Evolutionary conservation across 2,113 vertebrate genomes (phyloP).

Genomic region (Sander lucioperca): DNA sequence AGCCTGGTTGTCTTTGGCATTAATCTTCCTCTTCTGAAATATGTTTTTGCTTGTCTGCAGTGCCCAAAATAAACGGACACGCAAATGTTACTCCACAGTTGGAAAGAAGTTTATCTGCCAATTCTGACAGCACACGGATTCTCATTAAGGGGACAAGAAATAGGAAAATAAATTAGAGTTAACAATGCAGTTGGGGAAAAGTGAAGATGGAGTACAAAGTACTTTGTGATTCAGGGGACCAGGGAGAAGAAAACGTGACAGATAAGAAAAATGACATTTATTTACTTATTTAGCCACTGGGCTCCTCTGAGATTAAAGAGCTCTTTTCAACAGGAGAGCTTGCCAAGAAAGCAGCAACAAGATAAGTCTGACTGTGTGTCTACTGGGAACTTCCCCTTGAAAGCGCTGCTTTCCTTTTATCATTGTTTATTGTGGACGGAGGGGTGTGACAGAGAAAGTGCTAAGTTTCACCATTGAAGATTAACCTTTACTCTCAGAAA

Average conservation of each 20-base stretch:
- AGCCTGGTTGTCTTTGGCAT: neutral
- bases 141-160: conserved; percentile 20
- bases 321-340: conserved; percentile 45
- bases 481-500: conserved; percentile 21
- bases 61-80: neutral
- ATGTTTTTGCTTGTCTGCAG: neutral
- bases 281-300: conserved; percentile 52
- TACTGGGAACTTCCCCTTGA: conserved; percentile 36
- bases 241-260: neutral
- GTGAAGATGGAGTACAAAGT: conserved; percentile 17
- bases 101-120: neutral
- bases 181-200: conserved; percentile 12
- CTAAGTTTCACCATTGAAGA: conserved; percentile 22
- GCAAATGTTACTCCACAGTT: neutral
- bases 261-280: conserved; percentile 58
- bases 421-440: conserved; percentile 46
- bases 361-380: conserved; percentile 47
- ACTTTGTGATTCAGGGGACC: conserved; percentile 19
- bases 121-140: conserved; percentile 9
- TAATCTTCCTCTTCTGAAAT: neutral
- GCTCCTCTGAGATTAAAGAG: conserved; percentile 44
- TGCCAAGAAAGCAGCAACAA: conserved; percentile 29
- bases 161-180: neutral
- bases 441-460: conserved; percentile 21
- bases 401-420: conserved; percentile 47